Base-by-base conservation (phyloP, 2,113 vertebrate species). In the Phyllostomus hastatus region DNA sequence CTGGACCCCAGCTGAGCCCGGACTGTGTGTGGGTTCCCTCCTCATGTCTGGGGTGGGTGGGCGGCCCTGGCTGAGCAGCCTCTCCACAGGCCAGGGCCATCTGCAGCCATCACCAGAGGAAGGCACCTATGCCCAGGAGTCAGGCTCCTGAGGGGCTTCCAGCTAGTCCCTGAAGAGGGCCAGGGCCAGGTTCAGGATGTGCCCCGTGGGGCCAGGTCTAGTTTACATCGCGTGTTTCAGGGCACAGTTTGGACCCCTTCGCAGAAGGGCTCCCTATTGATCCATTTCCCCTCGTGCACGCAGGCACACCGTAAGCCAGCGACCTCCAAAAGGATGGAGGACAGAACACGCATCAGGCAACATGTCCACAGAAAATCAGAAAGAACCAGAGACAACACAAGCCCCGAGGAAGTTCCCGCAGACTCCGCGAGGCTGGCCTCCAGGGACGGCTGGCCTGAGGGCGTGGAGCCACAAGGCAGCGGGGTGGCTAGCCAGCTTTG, bases 401-500 rank as follows among this genome's bases (percentile, higher is more conserved):
- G 41, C 5, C 35, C 50, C 4, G 6, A 12, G 57, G 19, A 67
- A 22, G 38, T 73, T 90, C 75, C 35, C n/a, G 43, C 46, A 72
- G 88, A 61, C 50, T 52, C 50, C 73, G 84, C 10, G 54, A 88
- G 43, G 31, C 72, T 46, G 41, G 82, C 24, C 64, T 83, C 61
- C 46, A 72, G 82, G 54, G 67, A 95, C 66, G 88, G 88, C 69
- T 78, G 57, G 92, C 75, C 79, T 88, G n/a, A 94, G 54, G 81
- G 85, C 26, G 1, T 10, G 88, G 95, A 98, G 91, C 72, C 70
- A 90, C 96, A 92, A 89, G 90, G 91, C 22, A 78, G 73, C 3
- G 90, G 80, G 82, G 93, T 61, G 50, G 87, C 78, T 52, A 88
- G 81, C 78, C 54, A 95, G 87, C 92, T 35, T 80, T 66, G 80